Percentiles rank a stretch among this genome's conserved stretches.
phyloP scores from a whole-genome alignment of 2,113 vertebrate genomes.

The Oryzias javanicus region DNA sequence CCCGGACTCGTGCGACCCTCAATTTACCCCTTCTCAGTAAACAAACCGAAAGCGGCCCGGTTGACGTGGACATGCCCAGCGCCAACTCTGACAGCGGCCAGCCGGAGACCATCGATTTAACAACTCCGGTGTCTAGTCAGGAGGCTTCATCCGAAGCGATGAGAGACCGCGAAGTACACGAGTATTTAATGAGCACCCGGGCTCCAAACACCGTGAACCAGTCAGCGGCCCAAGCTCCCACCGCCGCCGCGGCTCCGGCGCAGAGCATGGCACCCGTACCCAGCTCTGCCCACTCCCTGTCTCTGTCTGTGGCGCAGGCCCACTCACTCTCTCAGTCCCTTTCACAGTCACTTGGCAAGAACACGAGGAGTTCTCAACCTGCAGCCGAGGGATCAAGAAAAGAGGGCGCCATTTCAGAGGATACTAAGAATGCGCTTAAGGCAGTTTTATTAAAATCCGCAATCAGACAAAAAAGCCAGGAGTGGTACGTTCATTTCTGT shows the following conservation, averaged over 20 bases:
- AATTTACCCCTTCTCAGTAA: conserved; percentile 59
- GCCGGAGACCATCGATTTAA: conserved; percentile 84
- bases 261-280: conserved; percentile 45
- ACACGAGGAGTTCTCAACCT: conserved; percentile 50
- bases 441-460: conserved; percentile 87
- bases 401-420: conserved; percentile 90
- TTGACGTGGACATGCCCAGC: conserved; percentile 92
- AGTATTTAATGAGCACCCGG: conserved; percentile 39
- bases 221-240: conserved; percentile 45
- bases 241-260: conserved; percentile 38
- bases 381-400: conserved; percentile 75
- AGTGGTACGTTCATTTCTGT: conserved; percentile 77
- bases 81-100: conserved; percentile 81
- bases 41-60: conserved; percentile 64
- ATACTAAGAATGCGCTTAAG: conserved; percentile 92
- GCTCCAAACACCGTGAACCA: conserved; percentile 46
- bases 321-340: conserved; percentile 76
- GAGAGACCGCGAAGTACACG: conserved; percentile 52
- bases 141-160: conserved; percentile 57
- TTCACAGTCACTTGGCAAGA: conserved; percentile 74
- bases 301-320: conserved; percentile 72
- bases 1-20: conserved; percentile 39
- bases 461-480: conserved; percentile 84
- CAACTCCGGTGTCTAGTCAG: conserved; percentile 74
- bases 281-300: conserved; percentile 63